Base-by-base conservation (phyloP, 2,888 invertebrate genomes). In the Zeuzera pyrina region DNA sequence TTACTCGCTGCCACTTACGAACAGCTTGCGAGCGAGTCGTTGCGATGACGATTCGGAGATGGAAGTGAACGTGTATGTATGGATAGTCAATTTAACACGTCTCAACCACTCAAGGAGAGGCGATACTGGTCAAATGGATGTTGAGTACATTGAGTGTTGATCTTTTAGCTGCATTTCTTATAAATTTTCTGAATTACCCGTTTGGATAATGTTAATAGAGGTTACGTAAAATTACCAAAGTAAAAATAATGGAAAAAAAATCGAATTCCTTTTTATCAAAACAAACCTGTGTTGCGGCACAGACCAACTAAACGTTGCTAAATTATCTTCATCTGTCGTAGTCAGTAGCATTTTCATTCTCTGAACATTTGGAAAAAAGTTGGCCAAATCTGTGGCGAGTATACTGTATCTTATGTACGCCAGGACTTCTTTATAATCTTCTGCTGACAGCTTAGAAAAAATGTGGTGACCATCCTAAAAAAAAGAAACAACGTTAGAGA, bases 391-490 rank as follows among this genome's bases (percentile, higher is more conserved):
- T 1, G 94, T 95, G 0, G 94, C 94, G 30, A 94, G 71, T 47
- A 95, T 94, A 59, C 93, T 93, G 48, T 93, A 92, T 47, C 91
- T 89, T 31, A 94, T 89, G 36, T 89, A 85, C 21, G 90, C 85
- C 30, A 95, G 63, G 1, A 93, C 90, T 71, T 91, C 85, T 58
- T 92, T 93, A 71, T 92, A 93, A 42, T 93, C 91, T 13, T 85
- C 84, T 34, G 88, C 87, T 3, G 87, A 85, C 19, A 93, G 74
- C 51, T 91, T 88, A 16, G 88, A 86, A 65, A 95, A 92, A 35
- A 95, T 93, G 54, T 95, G 94, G 67, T 94, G 93, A 0, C 93
- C 93, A 35, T 93, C 93, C 89, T 94, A 81, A 43, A 76, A 67
- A 51, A 42, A 22, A 22, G n/a, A n/a, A n/a, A n/a, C n/a, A n/a